Evolutionary conservation across 2,113 vertebrate genomes (phyloP).

Genomic region (Oryzias curvinotus): DNA sequence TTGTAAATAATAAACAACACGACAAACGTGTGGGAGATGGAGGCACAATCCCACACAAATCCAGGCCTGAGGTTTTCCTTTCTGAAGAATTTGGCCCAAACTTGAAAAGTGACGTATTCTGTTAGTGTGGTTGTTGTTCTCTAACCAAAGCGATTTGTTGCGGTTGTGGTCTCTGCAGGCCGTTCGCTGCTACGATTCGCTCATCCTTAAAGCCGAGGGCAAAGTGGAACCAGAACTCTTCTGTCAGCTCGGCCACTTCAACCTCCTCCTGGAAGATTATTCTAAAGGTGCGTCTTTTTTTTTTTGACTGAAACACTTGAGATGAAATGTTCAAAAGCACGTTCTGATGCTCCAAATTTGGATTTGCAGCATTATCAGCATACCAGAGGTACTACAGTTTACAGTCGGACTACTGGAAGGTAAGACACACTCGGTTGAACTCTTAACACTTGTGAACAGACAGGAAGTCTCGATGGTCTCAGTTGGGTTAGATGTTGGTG

Average conservation of each 20-base stretch:
- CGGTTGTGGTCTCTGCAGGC: slow-evolving; percentile 76
- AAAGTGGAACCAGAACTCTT: slow-evolving; percentile 99
- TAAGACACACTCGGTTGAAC: slow-evolving; percentile 64
- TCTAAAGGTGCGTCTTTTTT: slow-evolving; percentile 87
- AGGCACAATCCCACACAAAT: no score
- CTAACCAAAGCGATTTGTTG: neutral
- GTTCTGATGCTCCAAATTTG: neutral
- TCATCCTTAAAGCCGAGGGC: slow-evolving; percentile 98
- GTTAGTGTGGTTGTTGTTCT: neutral
- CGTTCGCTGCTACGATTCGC: slow-evolving; percentile 96
- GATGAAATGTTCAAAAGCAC: neutral
- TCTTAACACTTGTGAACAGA: neutral
- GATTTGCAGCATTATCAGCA: slow-evolving; percentile 95
- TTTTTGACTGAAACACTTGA: neutral
- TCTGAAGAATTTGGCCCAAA: neutral
- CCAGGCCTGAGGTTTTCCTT: neutral
- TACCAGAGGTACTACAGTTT: slow-evolving; percentile 99
- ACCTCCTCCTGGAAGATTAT: slow-evolving; percentile 99
- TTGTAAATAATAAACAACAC: no score
- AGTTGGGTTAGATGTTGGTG: slow-evolving; percentile 7
- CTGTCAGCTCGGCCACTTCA: slow-evolving; percentile 99
- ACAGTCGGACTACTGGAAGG: slow-evolving; percentile 99
- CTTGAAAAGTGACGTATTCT: neutral
- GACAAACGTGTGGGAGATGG: no score
- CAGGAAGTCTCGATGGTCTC: slow-evolving; percentile 31